Conservation (phyloP, 53 echinoderm and acorn worm species). For the Echinometra lucunter region DNA sequence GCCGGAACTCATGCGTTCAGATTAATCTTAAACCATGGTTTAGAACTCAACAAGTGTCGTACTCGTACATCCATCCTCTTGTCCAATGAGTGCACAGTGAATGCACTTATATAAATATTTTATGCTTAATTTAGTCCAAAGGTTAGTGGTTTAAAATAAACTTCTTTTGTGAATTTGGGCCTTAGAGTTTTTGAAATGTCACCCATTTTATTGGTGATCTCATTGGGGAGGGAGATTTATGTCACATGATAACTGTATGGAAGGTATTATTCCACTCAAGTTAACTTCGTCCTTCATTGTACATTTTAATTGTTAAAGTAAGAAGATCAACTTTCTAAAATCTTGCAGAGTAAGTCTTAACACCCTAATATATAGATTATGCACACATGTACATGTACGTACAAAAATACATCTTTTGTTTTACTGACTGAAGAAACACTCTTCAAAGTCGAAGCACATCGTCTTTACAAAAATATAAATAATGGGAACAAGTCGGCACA, state of each 20-base stretch:
- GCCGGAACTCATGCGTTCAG: too few relatives aligned
- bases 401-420: constrained; percentile 18
- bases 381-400: background rate
- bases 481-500: background rate
- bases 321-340: too few relatives aligned
- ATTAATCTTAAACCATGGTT: too few relatives aligned
- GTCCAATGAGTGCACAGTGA: too few relatives aligned
- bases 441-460: background rate
- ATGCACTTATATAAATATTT: too few relatives aligned
- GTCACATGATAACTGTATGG: too few relatives aligned
- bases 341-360: too few relatives aligned
- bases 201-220: background rate
- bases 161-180: too few relatives aligned
- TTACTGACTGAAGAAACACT: background rate
- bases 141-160: too few relatives aligned
- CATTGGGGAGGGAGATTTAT: background rate
- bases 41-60: too few relatives aligned
- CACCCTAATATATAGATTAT: background rate
- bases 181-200: background rate
- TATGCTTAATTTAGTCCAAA: too few relatives aligned
- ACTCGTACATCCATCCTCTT: too few relatives aligned
- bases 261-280: background rate
- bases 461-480: constrained; percentile 28
- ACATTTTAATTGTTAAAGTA: background rate
- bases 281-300: background rate